A percentile compares a stretch with the other conserved stretches of the same genome.
Evolutionary conservation across 2,888 invertebrate species (phyloP).

Genomic region (Cenopis cana): DNA sequence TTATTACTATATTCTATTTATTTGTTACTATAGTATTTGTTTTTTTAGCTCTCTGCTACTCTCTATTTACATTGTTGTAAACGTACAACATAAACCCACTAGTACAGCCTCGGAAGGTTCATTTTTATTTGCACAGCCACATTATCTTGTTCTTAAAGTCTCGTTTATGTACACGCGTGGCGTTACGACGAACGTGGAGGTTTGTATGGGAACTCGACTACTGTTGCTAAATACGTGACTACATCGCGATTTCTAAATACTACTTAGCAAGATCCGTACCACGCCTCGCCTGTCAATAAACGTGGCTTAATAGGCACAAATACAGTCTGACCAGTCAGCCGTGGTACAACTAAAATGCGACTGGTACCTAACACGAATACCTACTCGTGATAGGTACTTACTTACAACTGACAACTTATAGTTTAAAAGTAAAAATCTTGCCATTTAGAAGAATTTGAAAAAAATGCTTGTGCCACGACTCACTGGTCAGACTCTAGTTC

Average conservation of each 20-base stretch:
- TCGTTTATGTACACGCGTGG: neutral
- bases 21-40: neutral
- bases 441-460: no score
- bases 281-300: neutral
- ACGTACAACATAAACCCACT: neutral
- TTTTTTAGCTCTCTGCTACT: neutral
- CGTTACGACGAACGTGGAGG: neutral
- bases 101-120: neutral
- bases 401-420: no score
- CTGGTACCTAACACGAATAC: no score
- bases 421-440: no score
- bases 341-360: no score
- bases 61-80: neutral
- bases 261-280: neutral
- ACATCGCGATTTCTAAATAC: neutral
- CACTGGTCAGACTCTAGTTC: neutral
- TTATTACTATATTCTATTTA: neutral
- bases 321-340: neutral
- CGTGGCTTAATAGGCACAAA: neutral
- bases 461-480: no score
- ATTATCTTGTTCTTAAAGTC: neutral
- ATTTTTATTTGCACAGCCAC: slow-evolving; percentile 1
- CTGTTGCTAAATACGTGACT: no score
- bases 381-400: no score
- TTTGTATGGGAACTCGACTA: neutral